Evolutionary conservation across 2,888 invertebrate species (phyloP), one percentile per base, ranked within the genome.

Genomic region (Endotricha flammealis): DNA sequence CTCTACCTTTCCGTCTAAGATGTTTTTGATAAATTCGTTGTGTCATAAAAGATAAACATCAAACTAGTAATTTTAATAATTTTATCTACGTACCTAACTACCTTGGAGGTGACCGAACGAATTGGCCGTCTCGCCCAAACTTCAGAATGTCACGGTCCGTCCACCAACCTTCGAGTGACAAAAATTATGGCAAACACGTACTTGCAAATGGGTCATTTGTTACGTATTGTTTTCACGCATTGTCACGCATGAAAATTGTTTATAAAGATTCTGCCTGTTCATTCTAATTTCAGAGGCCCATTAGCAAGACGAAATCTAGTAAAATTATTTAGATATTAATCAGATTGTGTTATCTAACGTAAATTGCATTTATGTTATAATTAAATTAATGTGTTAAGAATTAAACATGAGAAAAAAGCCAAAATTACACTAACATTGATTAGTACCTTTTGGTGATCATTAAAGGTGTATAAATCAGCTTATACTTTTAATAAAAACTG

Each of bases 141-240:
- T 52, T 48, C 41, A 63, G 59, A 74, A 71, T 71, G 75, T 77
- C 78, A 75, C 58, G 70, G 73, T 47, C 59, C 48, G 50, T 48
- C 58, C 57, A 48, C 54, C 61, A 57, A 50, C 51, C 57, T 53
- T 57, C 49, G 45, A 45, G 49, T 46, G 43, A 48, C 45, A 48
- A 39, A 42, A 38, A 36, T 22, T 29, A 38, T 44, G 39, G 32
- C 30, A 38, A 41, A 41, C 33, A 46, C 36, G 27, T 41, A 36
- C 41, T 47, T 42, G 32, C 40, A 33, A 29, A 29, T 37, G 28
- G 39, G 36, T 33, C 33, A 41, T 40, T 36, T 32, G 38, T 34
- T 28, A 35, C 35, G 22, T 29, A 14, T 12, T 4, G 22, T 10
- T 29, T 29, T 29, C 29, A 29, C 13, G 29, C 22, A 29, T 4